A percentile compares a stretch with the other conserved stretches of the same genome.
Evolutionary conservation across 2,888 invertebrate genomes (phyloP).

Genomic region (Tipula helvola): DNA sequence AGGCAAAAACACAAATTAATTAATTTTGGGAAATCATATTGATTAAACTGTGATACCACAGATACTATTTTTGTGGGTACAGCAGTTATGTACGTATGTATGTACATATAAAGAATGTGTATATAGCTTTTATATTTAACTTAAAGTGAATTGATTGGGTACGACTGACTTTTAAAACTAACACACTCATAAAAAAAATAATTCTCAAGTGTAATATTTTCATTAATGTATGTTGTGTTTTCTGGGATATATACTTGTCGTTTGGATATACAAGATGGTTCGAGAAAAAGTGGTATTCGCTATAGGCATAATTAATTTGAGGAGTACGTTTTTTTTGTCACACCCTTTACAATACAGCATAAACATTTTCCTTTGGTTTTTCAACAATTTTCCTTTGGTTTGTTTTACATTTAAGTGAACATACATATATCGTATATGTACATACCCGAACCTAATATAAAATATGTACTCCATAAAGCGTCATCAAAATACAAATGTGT

Average conservation of each 20-base stretch:
- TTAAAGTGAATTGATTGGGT: background rate
- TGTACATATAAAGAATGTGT: too few species aligned
- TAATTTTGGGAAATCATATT: background rate
- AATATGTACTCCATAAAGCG: background rate
- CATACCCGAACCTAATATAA: background rate
- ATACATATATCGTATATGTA: background rate
- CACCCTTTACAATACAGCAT: background rate
- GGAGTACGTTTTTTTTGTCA: background rate
- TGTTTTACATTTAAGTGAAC: background rate
- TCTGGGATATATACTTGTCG: background rate
- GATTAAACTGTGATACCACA: background rate
- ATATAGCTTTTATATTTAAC: background rate
- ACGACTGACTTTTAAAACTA: background rate
- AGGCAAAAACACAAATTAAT: background rate
- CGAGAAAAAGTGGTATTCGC: too few species aligned
- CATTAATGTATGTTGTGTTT: background rate
- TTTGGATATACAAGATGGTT: background rate
- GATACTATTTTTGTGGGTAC: background rate
- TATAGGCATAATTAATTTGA: too few species aligned
- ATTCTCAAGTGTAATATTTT: background rate
- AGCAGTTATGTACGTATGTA: background rate
- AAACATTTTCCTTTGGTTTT: background rate
- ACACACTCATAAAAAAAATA: background rate
- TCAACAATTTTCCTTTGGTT: background rate
- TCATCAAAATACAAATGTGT: background rate